Conservation (phyloP, 2,797 vertebrate species). For the Mareca strepera region DNA sequence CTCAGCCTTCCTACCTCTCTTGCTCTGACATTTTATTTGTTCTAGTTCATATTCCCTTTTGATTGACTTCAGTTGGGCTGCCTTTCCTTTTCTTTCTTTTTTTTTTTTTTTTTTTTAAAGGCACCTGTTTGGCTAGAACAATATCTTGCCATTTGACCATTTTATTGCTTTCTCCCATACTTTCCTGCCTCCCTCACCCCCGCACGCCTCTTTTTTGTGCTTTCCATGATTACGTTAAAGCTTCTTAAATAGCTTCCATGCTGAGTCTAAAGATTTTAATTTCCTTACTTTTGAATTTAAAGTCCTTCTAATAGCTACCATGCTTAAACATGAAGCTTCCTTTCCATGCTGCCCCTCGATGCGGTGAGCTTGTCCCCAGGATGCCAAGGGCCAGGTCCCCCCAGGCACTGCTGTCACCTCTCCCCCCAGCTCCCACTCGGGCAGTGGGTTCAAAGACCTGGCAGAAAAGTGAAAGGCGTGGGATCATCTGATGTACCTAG, state of each 20-base stretch:
- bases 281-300: slow-evolving; percentile 31
- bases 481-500: not conserved
- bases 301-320: not conserved
- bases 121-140: slow-evolving; percentile 20
- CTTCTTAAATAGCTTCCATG: slow-evolving; percentile 42
- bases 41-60: not conserved
- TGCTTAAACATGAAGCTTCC: not conserved
- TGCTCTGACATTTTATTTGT: slow-evolving; percentile 10
- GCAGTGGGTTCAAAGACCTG: not conserved
- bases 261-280: slow-evolving; percentile 45
- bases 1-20: slow-evolving; percentile 2
- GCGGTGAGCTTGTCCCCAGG: not conserved
- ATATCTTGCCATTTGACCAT: not conserved
- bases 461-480: not conserved
- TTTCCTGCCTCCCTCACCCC: not conserved
- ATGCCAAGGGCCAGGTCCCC: not conserved
- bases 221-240: not conserved
- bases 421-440: not conserved
- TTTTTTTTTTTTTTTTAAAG: not conserved
- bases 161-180: not conserved
- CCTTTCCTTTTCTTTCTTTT: not conserved
- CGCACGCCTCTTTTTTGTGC: not conserved
- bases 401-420: too few relatives aligned
- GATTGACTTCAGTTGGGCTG: not conserved
- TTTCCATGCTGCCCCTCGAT: not conserved